Evolutionary conservation across 1,140 invertebrate genomes (phyloP), one percentile per base, ranked within the genome.

Genomic region (Trichoplusia ni): DNA sequence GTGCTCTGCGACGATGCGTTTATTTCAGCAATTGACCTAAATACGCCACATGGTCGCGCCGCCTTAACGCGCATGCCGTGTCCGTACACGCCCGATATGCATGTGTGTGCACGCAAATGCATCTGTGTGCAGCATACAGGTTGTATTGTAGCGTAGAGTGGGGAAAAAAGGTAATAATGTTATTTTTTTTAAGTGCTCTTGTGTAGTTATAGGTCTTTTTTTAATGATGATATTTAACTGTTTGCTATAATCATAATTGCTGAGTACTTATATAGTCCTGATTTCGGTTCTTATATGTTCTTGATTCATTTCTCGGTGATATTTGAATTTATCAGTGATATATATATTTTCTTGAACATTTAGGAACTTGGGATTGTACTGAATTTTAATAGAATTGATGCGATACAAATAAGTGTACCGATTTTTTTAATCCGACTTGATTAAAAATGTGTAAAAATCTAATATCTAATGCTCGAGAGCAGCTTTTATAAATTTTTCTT

Each of bases 21-120:
- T 83, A 83, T 82, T 82, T 81, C 68, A 78, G 75, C 79, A 79
- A 82, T 81, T 84, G 85, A 86, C 83, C 85, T 62, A 86, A 88
- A 87, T 86, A 75, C 76, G 69, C 62, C 77, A 76, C 77, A 76
- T 79, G 81, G 78, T 71, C 70, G 69, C 69, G 71, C 75, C 69
- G 72, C 33, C 54, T 60, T 70, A 71, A 80, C 82, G 82, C 79
- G 77, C 79, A 72, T 68, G 33, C n/a, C 58, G 53, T 65, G 58
- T 70, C 14, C 25, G 51, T 44, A 60, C 5, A 49, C 19, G 33
- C 18, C 19, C 6, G 37, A 5, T 42, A 42, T 44, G 21, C 1
- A 23, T 69, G 69, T 81, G 78, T 78, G 78, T 78, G 69, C 53
- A 54, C 64, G 61, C 60, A 49, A 27, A 61, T 79, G 65, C 59